Percentiles rank a stretch among this genome's conserved stretches.
These are phyloP conservation scores for Hemitrygon akajei DNA, from an alignment of 2,797 vertebrate species.

Conservation along the genomic window DNA sequence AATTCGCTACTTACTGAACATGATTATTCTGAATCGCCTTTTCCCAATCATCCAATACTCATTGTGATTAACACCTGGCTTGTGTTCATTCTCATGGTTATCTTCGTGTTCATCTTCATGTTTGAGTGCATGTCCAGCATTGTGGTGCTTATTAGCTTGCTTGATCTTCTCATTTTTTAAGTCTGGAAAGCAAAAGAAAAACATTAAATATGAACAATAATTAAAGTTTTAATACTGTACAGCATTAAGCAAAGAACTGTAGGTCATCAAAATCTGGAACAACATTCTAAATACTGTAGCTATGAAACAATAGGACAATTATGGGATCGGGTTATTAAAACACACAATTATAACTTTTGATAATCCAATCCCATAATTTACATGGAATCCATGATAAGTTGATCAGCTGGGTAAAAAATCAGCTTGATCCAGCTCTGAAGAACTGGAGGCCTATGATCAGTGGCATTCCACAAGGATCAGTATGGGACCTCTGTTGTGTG, in stretches of 20 bases:
- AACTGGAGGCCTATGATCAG: no score
- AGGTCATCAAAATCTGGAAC: not conserved
- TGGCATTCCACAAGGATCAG: no score
- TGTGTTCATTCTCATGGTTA: not conserved
- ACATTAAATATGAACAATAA: not conserved
- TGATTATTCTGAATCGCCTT: constrained; percentile 17
- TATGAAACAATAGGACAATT: not conserved
- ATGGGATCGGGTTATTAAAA: no score
- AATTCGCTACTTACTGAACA: not conserved
- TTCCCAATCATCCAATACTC: constrained; percentile 4
- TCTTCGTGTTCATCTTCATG: not conserved
- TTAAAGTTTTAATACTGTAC: not conserved
- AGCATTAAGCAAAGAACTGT: not conserved
- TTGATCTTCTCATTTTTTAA: not conserved
- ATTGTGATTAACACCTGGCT: not conserved
- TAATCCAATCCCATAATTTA: not conserved
- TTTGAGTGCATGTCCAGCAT: not conserved
- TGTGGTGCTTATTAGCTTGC: constrained; percentile 1
- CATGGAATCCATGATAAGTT: no score
- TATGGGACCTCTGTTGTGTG: no score
- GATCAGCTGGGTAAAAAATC: no score
- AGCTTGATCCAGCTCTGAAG: no score
- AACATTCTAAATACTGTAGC: not conserved
- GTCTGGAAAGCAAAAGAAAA: not conserved
- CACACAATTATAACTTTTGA: not conserved